Percentiles rank a stretch among this genome's conserved stretches.
phyloP scores from a whole-genome alignment of 2,888 invertebrate species.

The Thera obeliscata region DNA sequence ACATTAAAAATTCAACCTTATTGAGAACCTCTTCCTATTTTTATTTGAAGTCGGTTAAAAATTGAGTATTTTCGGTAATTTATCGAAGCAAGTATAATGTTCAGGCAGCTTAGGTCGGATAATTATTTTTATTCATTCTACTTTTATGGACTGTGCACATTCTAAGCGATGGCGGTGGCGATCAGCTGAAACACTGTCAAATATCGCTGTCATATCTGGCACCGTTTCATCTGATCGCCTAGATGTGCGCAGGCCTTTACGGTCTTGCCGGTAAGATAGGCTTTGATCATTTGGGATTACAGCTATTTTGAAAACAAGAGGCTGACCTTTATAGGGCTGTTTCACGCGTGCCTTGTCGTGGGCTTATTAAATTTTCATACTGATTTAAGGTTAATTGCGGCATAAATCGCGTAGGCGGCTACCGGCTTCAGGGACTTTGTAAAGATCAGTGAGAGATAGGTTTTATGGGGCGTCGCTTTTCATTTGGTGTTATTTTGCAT shows the following conservation, averaged over 20 bases:
- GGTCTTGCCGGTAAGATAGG: background rate
- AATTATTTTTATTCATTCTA: background rate
- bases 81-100: too few relatives aligned
- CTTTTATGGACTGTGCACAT: background rate
- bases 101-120: too few relatives aligned
- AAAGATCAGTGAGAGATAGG: slow-evolving; percentile 28
- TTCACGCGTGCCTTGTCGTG: slow-evolving; percentile 40
- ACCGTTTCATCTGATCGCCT: too few relatives aligned
- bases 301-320: slow-evolving; percentile 48
- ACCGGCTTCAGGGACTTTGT: slow-evolving; percentile 35
- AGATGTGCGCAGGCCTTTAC: background rate
- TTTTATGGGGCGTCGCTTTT: slow-evolving; percentile 18
- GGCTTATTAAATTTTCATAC: slow-evolving; percentile 42
- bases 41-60: too few relatives aligned
- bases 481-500: slow-evolving; percentile 1
- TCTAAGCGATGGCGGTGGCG: too few relatives aligned
- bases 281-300: slow-evolving; percentile 35
- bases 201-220: too few relatives aligned
- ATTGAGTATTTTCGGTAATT: too few relatives aligned
- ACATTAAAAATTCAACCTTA: too few relatives aligned
- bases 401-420: slow-evolving; percentile 38
- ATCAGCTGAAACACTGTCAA: too few relatives aligned
- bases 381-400: slow-evolving; percentile 42
- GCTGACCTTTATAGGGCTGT: slow-evolving; percentile 50
- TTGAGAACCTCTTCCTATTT: too few relatives aligned